Evolutionary conservation across 2,797 vertebrate genomes (phyloP).

Genomic region (Parauchenoglanis ngamensis): DNA sequence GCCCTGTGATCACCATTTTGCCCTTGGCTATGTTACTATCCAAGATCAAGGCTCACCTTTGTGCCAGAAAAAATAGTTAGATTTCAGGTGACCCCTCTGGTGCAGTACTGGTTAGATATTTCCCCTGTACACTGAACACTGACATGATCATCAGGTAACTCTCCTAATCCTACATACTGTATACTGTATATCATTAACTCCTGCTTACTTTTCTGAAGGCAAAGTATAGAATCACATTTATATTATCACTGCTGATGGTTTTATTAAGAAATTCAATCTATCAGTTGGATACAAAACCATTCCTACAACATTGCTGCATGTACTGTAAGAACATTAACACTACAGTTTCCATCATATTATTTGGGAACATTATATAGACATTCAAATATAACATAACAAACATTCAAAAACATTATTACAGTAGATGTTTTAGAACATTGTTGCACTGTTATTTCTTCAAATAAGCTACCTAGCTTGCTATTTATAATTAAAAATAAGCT

Average conservation of each 20-base stretch:
- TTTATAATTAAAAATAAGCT: not conserved
- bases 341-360: not conserved
- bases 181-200: not conserved
- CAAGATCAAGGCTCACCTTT: conserved; percentile 18
- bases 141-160: not conserved
- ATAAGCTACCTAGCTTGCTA: not conserved
- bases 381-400: not conserved
- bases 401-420: not conserved
- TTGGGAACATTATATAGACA: not conserved
- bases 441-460: not conserved
- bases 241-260: not conserved
- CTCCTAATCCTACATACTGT: not conserved
- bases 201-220: not conserved
- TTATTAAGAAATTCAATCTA: not conserved
- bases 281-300: not conserved
- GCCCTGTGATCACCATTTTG: conserved; percentile 15
- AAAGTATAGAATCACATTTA: not conserved
- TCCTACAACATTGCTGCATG: not conserved
- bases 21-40: not conserved
- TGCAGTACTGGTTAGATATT: conserved; percentile 8
- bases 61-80: not conserved
- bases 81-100: not conserved
- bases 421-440: not conserved
- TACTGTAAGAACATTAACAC: not conserved
- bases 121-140: not conserved